Evolutionary conservation across 1,140 invertebrate species (phyloP).

Genomic region (Drosophila ogumai): DNA sequence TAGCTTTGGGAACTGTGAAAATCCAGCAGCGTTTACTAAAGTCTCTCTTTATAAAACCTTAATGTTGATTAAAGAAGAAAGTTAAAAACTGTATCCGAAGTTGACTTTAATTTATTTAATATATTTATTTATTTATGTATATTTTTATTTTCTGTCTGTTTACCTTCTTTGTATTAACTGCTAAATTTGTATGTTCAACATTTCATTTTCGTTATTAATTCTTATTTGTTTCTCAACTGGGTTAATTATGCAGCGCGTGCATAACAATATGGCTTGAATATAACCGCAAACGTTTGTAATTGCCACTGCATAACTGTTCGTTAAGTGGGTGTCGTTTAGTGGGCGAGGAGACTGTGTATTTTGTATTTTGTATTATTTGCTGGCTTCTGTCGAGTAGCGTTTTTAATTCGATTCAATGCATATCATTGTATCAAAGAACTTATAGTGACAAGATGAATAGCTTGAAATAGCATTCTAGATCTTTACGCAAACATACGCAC

Average conservation of each 20-base stretch:
- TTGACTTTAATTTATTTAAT: slow-evolving; percentile 69
- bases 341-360: slow-evolving; percentile 35
- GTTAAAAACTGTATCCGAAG: not conserved
- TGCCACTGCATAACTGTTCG: slow-evolving; percentile 52
- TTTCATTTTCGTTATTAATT: slow-evolving; percentile 74
- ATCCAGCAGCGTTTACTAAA: no score
- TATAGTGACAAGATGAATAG: not conserved
- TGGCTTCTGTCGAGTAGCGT: slow-evolving; percentile 41
- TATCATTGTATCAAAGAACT: slow-evolving; percentile 10
- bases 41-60: no score
- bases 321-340: slow-evolving; percentile 41
- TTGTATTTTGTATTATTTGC: slow-evolving; percentile 49
- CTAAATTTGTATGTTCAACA: slow-evolving; percentile 82
- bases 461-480: not conserved
- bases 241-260: slow-evolving; percentile 72
- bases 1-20: no score
- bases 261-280: slow-evolving; percentile 81
- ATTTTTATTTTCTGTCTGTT: slow-evolving; percentile 56
- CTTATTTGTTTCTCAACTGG: slow-evolving; percentile 66
- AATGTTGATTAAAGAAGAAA: slow-evolving; percentile 5
- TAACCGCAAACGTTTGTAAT: slow-evolving; percentile 65
- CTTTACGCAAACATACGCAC: not conserved
- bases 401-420: slow-evolving; percentile 57
- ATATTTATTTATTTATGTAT: slow-evolving; percentile 61
- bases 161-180: slow-evolving; percentile 70